Evolutionary conservation across 2,888 invertebrate species (phyloP), one percentile per base, ranked within the genome.

Genomic region (Xanthia togata): DNA sequence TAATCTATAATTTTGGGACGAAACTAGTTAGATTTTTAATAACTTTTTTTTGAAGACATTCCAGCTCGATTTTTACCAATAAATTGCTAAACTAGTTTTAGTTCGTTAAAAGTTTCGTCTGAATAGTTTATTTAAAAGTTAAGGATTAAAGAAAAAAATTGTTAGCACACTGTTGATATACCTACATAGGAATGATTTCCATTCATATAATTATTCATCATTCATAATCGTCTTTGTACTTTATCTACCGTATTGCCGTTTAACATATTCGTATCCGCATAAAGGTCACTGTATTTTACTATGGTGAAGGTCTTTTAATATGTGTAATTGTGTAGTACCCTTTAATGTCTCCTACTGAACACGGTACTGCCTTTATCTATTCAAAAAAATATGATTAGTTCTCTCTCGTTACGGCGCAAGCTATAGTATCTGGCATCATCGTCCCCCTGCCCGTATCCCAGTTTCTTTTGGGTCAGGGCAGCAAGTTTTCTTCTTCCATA

Each of bases 221-320:
- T 31, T 2, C 31, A 31, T 31, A 31, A 31, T 31, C 31, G 14
- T 6, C 53, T 47, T 44, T 57, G 26, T 75, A 14, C 35, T 71
- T 35, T 23, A 11, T 77, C 41, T 76, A 26, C 9, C 47, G 9
- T 47, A 38, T 62, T 47, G 68, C 60, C 67, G 44, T 68, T 47
- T 57, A 38, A 47, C 26, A 17, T 63, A 55, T 11, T 38, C 35
- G 8, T 55, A 74, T 55, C 41, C 76, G 35, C 35, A 35, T 44
- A 62, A 38, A 35, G 63, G 63, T 57, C 17, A 44, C 47, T 26
- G 9, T 47, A 26, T 41, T 17, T n/a, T 38, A 2, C 35, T 31
- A 38, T n/a, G 23, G 23, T 50, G 17, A 38, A 31, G 3, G 1
- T 35, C 1, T 14, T 53, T 31, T 55, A n/a, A 38, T n/a, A 31